Percentiles rank a stretch among this genome's conserved stretches.
Conservation (phyloP, 2,113 vertebrate genomes). For the Athene cunicularia region DNA sequence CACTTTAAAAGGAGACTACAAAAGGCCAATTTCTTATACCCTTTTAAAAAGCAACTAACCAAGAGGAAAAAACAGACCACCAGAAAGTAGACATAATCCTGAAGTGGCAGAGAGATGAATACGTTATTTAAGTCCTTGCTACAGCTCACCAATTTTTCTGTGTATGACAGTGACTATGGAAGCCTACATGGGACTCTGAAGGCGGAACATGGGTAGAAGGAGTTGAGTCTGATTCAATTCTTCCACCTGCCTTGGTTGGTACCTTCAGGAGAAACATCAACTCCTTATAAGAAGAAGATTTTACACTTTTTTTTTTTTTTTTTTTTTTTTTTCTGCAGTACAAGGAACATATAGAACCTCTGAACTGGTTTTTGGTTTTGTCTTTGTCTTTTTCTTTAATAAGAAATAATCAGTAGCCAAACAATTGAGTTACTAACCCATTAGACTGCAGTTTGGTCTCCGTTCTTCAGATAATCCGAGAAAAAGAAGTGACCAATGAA, state of each 20-base stretch:
- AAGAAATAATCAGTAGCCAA: background rate
- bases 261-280: background rate
- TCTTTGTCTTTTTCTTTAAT: background rate
- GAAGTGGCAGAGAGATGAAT: background rate
- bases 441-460: background rate
- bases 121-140: background rate
- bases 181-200: accelerated
- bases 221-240: background rate
- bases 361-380: background rate
- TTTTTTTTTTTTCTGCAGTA: background rate
- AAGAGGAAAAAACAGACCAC: background rate
- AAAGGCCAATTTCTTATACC: background rate
- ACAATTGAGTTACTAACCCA: background rate
- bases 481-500: background rate
- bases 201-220: background rate
- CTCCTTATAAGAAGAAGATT: background rate
- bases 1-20: background rate
- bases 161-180: accelerated
- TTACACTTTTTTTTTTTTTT: too few species aligned
- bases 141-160: background rate
- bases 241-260: background rate
- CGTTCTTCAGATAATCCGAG: background rate
- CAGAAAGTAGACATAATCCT: background rate
- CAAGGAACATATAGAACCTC: background rate
- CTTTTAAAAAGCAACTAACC: background rate